Base-by-base conservation (phyloP, 2,888 invertebrate species). In the Caenorhabditis panamensis region DNA sequence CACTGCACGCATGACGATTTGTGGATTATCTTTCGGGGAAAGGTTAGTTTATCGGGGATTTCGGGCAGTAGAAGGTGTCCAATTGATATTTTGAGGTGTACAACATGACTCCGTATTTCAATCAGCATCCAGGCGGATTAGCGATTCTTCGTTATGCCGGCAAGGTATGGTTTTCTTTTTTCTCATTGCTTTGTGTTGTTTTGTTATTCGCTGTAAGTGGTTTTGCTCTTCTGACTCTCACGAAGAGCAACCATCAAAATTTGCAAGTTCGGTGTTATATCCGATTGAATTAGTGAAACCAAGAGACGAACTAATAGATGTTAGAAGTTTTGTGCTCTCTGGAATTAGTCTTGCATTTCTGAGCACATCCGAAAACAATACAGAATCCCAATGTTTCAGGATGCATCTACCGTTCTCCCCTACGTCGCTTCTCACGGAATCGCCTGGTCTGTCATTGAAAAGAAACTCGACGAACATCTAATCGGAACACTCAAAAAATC, bases 111-210 rank as follows among this genome's bases (percentile, higher is more conserved):
- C 62, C 78, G 2, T 86, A 85, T 51, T 84, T 72, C 68, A 59
- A 72, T 11, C 37, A 79, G 18, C 86, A 86, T 64, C 86, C 86
- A 0, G 86, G 86, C 22, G 85, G 86, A 47, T 56, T 67, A 24
- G 86, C 86, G n/a, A 86, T 86, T 75, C 81, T 86, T 28, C 73
- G 86, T 16, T 77, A 82, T 28, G 86, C 86, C 1, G 86, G 86
- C 49, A 79, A 82, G 71, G 86, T 85, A n/a, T n/a, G n/a, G n/a
- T n/a, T n/a, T n/a, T n/a, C n/a, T n/a, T n/a, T n/a, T n/a, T n/a
- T n/a, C n/a, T n/a, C n/a, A n/a, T n/a, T n/a, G n/a, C n/a, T n/a
- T n/a, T n/a, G n/a, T n/a, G n/a, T n/a, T n/a, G n/a, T n/a, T n/a
- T n/a, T n/a, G n/a, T n/a, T n/a, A n/a, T n/a, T n/a, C n/a, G n/a